Evolutionary conservation across 2,113 vertebrate species (phyloP).

Genomic region (Apistogramma diplotaenia): DNA sequence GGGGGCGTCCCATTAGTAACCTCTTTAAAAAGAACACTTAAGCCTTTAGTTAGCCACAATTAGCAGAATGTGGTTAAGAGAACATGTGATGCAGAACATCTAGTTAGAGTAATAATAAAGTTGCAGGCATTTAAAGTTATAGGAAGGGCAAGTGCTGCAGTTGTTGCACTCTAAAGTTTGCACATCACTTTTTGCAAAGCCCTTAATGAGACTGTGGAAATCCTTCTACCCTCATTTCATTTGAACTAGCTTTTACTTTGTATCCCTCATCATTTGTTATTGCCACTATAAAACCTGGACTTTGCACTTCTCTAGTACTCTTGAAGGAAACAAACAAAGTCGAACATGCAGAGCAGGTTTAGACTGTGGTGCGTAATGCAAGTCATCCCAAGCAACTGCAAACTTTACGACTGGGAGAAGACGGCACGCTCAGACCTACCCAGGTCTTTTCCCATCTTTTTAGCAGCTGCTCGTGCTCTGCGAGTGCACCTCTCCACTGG

Average conservation of each 20-base stretch:
- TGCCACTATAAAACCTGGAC: neutral
- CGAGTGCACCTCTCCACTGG: conserved; percentile 82
- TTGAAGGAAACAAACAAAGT: neutral
- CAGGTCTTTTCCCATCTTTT: conserved; percentile 85
- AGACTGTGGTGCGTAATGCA: neutral
- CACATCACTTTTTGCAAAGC: neutral
- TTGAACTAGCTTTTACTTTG: neutral
- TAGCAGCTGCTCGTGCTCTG: conserved; percentile 84
- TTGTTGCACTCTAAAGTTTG: neutral
- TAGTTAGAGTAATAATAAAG: neutral
- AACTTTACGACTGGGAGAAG: neutral
- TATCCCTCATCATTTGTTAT: neutral
- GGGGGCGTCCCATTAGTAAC: neutral
- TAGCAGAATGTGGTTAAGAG: conserved; percentile 4
- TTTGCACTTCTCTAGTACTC: neutral
- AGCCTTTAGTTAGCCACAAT: neutral
- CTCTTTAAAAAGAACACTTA: neutral
- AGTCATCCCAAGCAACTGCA: neutral
- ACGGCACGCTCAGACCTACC: conserved; percentile 73
- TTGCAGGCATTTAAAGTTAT: neutral
- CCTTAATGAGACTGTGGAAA: neutral
- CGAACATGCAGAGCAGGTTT: conserved; percentile 29
- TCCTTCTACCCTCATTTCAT: neutral
- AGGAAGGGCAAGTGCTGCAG: neutral
- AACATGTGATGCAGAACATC: conserved; percentile 10